phyloP scores from a whole-genome alignment of 2,888 invertebrate genomes.

The Microdon myrmicae region DNA sequence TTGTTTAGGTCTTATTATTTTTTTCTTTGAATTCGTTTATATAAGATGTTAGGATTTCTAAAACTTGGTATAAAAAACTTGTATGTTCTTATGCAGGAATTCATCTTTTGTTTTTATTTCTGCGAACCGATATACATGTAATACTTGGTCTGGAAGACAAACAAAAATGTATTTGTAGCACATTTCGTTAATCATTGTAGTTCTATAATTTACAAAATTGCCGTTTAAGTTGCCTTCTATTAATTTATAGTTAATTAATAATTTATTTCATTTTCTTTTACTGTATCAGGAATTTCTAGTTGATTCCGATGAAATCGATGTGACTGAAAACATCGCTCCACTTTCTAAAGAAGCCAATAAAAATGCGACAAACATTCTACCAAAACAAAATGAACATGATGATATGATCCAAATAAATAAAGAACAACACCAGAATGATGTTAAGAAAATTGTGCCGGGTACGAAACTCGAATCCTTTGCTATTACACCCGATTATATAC shows the following conservation, averaged over 20 bases:
- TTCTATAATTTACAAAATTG: too few relatives aligned
- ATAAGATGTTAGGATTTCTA: too few relatives aligned
- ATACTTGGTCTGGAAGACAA: too few relatives aligned
- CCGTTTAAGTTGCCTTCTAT: too few relatives aligned
- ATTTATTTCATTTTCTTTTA: background rate
- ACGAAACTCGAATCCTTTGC: constrained; percentile 72
- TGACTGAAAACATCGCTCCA: constrained; percentile 24
- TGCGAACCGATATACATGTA: too few relatives aligned
- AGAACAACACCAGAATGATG: constrained; percentile 24
- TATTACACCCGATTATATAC: constrained; percentile 91
- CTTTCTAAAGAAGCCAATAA: constrained; percentile 25
- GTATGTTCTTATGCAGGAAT: too few relatives aligned
- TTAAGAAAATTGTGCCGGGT: constrained; percentile 26
- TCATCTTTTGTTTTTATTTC: too few relatives aligned
- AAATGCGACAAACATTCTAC: constrained; percentile 14
- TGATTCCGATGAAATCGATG: constrained; percentile 27
- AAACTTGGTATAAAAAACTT: too few relatives aligned
- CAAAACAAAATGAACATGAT: constrained; percentile 29
- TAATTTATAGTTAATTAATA: constrained; percentile 7
- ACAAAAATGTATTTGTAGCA: constrained; percentile 4
- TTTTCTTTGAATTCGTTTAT: too few relatives aligned
- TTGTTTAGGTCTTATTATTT: too few relatives aligned
- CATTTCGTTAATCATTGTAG: too few relatives aligned
- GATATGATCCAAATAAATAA: constrained; percentile 20
- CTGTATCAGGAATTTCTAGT: constrained; percentile 27